Conservation (phyloP, 2,888 invertebrate species). For the Eristalis tenax region DNA sequence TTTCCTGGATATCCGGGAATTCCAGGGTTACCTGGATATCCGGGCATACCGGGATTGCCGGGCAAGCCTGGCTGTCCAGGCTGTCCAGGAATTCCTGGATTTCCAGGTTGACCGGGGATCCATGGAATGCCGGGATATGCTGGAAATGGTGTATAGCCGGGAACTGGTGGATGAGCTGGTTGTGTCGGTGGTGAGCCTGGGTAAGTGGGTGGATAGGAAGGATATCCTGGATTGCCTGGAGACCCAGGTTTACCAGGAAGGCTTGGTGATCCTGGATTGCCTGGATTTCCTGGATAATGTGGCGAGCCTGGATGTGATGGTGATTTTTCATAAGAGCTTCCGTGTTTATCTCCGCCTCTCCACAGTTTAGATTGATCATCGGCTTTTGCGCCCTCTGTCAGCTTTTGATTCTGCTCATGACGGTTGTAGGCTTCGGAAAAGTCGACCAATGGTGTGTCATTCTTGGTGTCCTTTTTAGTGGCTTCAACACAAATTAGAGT, state of each 20-base stretch:
- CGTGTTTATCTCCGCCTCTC: background rate
- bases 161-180: background rate
- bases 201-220: background rate
- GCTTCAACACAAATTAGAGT: background rate
- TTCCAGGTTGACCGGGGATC: background rate
- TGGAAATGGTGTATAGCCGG: background rate
- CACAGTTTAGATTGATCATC: background rate
- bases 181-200: background rate
- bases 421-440: background rate
- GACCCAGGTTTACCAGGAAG: background rate
- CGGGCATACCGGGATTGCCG: background rate
- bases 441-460: background rate
- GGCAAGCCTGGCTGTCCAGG: background rate
- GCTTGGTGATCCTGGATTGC: background rate
- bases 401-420: conserved; percentile 10
- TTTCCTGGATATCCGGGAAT: background rate
- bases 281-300: background rate
- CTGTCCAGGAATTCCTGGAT: background rate
- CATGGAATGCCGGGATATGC: background rate
- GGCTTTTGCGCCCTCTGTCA: background rate
- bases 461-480: background rate
- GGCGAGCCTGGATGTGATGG: background rate
- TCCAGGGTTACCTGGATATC: background rate
- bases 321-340: background rate
- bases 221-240: background rate